Evolutionary conservation across 2,113 vertebrate genomes (phyloP).

Genomic region (Rattus rattus): DNA sequence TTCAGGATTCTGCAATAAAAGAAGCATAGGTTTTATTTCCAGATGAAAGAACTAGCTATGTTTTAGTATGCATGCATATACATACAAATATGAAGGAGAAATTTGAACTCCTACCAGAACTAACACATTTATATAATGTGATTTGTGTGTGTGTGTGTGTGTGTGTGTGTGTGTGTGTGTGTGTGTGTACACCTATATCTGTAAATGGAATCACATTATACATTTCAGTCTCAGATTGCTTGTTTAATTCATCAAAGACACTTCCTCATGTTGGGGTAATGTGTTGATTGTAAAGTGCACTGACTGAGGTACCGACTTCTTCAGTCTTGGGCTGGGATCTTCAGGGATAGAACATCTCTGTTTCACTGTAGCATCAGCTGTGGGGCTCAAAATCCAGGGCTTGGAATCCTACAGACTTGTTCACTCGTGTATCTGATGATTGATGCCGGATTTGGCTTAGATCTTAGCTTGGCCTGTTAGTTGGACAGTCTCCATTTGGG

Average conservation of each 20-base stretch:
- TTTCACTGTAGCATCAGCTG: neutral
- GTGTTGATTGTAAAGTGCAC: neutral
- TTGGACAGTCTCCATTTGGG: conserved; percentile 22
- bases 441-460: neutral
- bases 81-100: neutral
- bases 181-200: neutral
- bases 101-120: neutral
- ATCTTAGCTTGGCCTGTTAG: neutral
- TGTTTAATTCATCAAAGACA: neutral
- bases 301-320: neutral
- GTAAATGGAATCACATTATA: neutral
- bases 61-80: neutral
- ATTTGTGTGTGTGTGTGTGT: neutral
- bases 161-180: neutral
- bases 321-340: neutral
- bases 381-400: neutral
- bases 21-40: neutral
- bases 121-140: neutral
- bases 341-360: neutral
- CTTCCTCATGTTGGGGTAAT: neutral
- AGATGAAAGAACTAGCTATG: neutral
- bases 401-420: neutral
- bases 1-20: conserved; percentile 18
- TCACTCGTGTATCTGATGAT: neutral
- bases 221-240: neutral